A percentile compares a stretch with the other conserved stretches of the same genome.
These are phyloP conservation scores for Baccha elongata DNA, from an alignment of 2,888 invertebrate species.

Conservation along the genomic window DNA sequence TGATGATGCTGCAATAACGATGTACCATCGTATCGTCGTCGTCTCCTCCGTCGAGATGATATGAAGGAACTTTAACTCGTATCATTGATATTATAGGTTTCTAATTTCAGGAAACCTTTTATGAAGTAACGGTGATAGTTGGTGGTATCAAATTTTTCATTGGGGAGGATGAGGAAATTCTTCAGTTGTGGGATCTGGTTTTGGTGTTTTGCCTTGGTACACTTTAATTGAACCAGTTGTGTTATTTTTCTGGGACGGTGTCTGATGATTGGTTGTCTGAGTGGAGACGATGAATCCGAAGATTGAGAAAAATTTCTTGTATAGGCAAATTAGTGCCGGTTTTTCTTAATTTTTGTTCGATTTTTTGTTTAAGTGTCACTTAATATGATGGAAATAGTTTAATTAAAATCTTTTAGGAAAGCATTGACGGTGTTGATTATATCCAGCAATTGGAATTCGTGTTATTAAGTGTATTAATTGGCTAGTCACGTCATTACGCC, in stretches of 20 bases:
- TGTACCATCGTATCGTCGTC: background rate
- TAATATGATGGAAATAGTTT: too few relatives aligned
- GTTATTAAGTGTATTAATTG: too few relatives aligned
- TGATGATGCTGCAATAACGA: conserved; percentile 34
- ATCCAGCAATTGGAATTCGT: too few relatives aligned
- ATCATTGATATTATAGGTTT: conserved; percentile 48
- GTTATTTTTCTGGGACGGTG: conserved; percentile 36
- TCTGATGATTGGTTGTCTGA: background rate
- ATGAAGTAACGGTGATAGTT: conserved; percentile 9
- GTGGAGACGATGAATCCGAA: conserved; percentile 3
- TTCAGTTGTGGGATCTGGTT: conserved; percentile 12
- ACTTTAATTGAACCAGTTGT: conserved; percentile 27
- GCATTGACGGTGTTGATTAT: too few relatives aligned
- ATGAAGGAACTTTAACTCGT: conserved; percentile 46
- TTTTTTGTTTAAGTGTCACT: too few relatives aligned
- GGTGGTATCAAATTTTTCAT: conserved; percentile 31
- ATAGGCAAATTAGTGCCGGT: background rate
- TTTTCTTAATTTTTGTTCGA: too few relatives aligned
- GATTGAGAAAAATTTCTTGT: background rate
- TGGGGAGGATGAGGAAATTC: conserved; percentile 53
- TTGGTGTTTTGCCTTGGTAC: conserved; percentile 1
- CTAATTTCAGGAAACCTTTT: conserved; percentile 69
- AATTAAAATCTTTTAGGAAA: too few relatives aligned
- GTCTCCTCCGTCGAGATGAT: background rate
- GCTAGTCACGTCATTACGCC: too few relatives aligned